A percentile compares a stretch with the other conserved stretches of the same genome.
Evolutionary conservation across 2,113 vertebrate species (phyloP).

Genomic region (Elgaria multicarinata): DNA sequence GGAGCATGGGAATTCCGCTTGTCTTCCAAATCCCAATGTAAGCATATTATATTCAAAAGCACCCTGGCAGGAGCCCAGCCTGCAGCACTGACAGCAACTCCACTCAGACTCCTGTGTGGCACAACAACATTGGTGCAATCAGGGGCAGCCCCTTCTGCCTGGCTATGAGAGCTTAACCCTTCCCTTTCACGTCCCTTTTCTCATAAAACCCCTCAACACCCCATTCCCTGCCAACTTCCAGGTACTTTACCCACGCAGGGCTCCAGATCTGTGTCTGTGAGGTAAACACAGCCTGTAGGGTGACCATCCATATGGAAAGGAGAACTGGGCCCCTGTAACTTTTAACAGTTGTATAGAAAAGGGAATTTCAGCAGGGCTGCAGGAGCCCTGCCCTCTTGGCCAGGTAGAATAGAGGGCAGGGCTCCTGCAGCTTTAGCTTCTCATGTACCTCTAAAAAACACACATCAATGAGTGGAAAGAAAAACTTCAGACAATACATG

Average conservation of each 20-base stretch:
- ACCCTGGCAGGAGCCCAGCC: not conserved
- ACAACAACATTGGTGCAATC: not conserved
- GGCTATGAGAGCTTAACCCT: not conserved
- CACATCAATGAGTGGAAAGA: too few relatives aligned
- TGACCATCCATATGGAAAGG: too few relatives aligned
- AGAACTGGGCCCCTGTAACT: too few relatives aligned
- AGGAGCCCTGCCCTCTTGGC: too few relatives aligned
- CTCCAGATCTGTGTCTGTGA: not conserved
- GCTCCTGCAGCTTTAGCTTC: too few relatives aligned
- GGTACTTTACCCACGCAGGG: not conserved
- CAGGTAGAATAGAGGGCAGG: too few relatives aligned
- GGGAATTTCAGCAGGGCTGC: too few relatives aligned
- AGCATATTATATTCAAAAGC: slow-evolving; percentile 63
- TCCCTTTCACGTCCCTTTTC: not conserved
- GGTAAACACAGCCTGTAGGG: not conserved
- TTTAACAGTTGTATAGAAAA: too few relatives aligned
- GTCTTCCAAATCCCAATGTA: slow-evolving; percentile 65
- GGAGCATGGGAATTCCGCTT: slow-evolving; percentile 69
- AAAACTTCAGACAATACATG: too few relatives aligned
- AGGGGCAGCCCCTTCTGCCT: not conserved
- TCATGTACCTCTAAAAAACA: too few relatives aligned
- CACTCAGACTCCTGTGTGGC: not conserved
- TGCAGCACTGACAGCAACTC: not conserved
- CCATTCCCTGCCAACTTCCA: not conserved
- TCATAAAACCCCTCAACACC: not conserved